phyloP scores from a whole-genome alignment of 2,888 invertebrate species.

The Rhagonycha lutea region DNA sequence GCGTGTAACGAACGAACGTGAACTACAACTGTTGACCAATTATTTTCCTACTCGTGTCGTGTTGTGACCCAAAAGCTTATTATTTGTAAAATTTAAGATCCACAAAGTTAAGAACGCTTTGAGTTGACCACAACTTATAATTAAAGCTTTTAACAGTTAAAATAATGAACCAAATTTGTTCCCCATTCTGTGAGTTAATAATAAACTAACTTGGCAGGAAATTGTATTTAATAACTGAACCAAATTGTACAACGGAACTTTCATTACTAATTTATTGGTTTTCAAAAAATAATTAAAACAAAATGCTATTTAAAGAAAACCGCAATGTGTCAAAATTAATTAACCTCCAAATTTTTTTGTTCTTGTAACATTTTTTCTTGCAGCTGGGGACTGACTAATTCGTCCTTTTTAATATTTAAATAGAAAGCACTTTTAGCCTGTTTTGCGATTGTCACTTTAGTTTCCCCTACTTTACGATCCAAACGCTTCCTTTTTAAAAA shows the following conservation, averaged over 20 bases:
- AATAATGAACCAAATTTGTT: background rate
- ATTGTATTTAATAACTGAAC: background rate
- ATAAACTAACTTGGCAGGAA: background rate
- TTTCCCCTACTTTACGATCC: constrained; percentile 4
- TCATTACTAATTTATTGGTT: background rate
- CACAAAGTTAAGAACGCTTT: background rate
- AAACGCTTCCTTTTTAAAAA: constrained; percentile 15
- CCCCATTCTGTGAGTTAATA: background rate
- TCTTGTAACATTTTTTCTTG: background rate
- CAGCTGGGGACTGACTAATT: background rate
- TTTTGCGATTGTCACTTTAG: background rate
- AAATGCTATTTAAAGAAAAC: background rate
- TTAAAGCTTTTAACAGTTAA: background rate
- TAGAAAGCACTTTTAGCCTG: background rate
- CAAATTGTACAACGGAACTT: background rate
- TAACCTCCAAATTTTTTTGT: background rate
- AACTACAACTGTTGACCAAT: constrained; percentile 35
- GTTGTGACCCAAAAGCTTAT: constrained; percentile 18
- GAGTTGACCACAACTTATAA: background rate
- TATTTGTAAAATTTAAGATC: constrained; percentile 14
- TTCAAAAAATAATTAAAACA: background rate
- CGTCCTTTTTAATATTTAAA: background rate
- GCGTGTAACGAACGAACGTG: constrained; percentile 41
- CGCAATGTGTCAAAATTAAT: background rate
- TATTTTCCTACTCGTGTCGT: constrained; percentile 23